Base-by-base conservation (phyloP, 2,113 vertebrate species). In the Fulmarus glacialis region DNA sequence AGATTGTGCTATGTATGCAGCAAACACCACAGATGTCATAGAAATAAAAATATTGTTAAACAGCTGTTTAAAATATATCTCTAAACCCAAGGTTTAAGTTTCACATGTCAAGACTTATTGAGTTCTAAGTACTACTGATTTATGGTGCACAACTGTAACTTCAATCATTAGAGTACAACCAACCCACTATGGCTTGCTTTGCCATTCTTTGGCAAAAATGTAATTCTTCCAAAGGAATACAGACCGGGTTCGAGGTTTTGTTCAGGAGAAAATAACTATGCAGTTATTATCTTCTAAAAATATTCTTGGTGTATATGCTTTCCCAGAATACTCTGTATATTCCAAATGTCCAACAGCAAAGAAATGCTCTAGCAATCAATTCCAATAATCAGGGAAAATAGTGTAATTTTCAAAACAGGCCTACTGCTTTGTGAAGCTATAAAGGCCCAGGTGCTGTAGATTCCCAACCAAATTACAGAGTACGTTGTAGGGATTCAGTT, bases 371-470 rank as follows among this genome's bases (percentile, higher is more conserved):
- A 79, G 24, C 45, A 91, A 79, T 79, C 72, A 94, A 68, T 70
- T 82, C 38, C 64, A 94, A 80, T 91, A 82, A 93, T 77, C 40
- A 82, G 27, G 27, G 48, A 93, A 95, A 96, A 87, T 3, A 70
- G 58, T 45, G 48, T 55, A n/a, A 87, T 91, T 94, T 91, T 93
- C 84, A 87, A 82, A 93, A 96, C 26, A 66, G 70, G 38, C 9
- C 60, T 80, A 67, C 40, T 79, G 48, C 53, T 90, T 95, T 94
- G 45, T 70, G 62, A 82, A 87, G 58, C 42, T 68, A 79, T 66
- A 93, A 95, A 93, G 70, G 36, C 26, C 56, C 53, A 90, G 87
- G 66, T 88, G 84, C 83, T 87, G 78, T 34, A 89, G 50, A 85
- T 79, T 91, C 83, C 60, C 36, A 55, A 13, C 23, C 60, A 78